Percentiles rank a stretch among this genome's conserved stretches.
phyloP scores from a whole-genome alignment of 2,888 invertebrate genomes.

The Geophilus truncorum region DNA sequence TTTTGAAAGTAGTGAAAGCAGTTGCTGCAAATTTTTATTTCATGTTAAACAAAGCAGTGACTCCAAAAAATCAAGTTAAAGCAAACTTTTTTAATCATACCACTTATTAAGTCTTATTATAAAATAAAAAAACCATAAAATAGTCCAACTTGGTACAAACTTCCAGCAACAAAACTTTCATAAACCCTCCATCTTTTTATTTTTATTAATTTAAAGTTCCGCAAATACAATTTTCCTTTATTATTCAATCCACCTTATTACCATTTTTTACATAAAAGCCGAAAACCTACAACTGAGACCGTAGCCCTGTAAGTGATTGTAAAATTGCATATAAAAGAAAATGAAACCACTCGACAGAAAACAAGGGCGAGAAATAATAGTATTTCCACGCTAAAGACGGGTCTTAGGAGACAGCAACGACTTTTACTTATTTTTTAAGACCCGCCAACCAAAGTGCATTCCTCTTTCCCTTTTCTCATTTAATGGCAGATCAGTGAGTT shows the following conservation, averaged over 20 bases:
- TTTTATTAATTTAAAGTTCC: no score
- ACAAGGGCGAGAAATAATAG: background rate
- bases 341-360: conserved; percentile 16
- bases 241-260: background rate
- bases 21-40: no score
- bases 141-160: no score
- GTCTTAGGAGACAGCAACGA: background rate
- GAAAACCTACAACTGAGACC: background rate
- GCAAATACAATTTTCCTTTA: background rate
- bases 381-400: background rate
- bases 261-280: background rate
- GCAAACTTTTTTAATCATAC: no score
- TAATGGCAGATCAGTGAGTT: conserved; percentile 21
- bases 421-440: conserved; percentile 10
- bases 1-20: no score
- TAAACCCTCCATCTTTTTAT: no score
- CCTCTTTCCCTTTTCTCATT: conserved; percentile 22
- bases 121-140: no score
- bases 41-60: no score
- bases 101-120: no score
- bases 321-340: conserved; percentile 12
- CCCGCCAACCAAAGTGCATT: conserved; percentile 1
- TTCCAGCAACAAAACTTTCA: no score
- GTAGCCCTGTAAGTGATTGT: background rate
- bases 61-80: no score